Evolutionary conservation across 2,797 vertebrate species (phyloP), one percentile per base, ranked within the genome.

Genomic region (Lacerta agilis): DNA sequence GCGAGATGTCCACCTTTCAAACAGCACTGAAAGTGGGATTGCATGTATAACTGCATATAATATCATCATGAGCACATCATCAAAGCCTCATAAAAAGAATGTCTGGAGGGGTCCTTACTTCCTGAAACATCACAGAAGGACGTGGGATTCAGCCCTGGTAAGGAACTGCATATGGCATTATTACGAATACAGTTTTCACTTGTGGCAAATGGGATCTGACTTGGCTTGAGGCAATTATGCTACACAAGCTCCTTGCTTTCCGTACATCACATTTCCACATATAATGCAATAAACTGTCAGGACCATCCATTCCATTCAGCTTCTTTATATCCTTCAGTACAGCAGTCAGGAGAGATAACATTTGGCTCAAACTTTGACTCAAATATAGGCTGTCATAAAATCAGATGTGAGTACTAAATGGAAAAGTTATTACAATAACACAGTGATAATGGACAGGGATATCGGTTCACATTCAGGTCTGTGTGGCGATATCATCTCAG

Each of bases 401-500:
- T n/a, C 83, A 58, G 49, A 3, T 36, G 1, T 43, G 20, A 91
- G 43, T 55, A 91, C 27, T 17, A 91, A 87, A 84, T 73, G 64
- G 33, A 91, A 25, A 87, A 79, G 1, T 90, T 90, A 86, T 71
- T 94, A 77, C 90, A 93, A 91, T 55, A 85, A 92, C 79, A 27
- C n/a, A 83, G 41, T 29, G 55, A 2, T 8, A 5, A 27, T 9
- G 45, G 67, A 61, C 27, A 90, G 85, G 90, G 84, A 73, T 13
- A 90, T 90, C 83, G 73, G 2, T 61, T 79, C 43, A 15, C 17
- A 49, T 55, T 88, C 18, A 78, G 25, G 66, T 33, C 41, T 29
- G 2, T 76, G 8, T n/a, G 11, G 2, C 2, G 27, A 43, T 58
- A 83, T 69, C 25, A 55, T 55, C 49, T 55, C 49, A 55, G 49